phyloP scores from a whole-genome alignment of 2,113 vertebrate genomes.

The Strix aluco region DNA sequence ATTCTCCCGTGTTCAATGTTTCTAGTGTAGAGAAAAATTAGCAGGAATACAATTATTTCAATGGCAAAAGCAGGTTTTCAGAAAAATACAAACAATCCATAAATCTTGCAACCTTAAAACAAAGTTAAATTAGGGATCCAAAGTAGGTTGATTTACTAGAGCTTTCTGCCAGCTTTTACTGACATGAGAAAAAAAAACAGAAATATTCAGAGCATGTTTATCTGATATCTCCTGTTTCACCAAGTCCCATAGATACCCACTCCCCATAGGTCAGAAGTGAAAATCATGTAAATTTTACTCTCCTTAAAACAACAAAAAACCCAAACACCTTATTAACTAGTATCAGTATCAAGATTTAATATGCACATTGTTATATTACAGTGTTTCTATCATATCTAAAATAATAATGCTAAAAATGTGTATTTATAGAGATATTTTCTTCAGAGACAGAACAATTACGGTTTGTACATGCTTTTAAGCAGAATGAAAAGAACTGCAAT shows the following conservation, averaged over 20 bases:
- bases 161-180: not conserved
- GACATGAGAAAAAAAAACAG: not conserved
- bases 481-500: not conserved
- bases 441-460: not conserved
- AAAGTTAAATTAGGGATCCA: not conserved
- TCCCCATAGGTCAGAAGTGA: not conserved
- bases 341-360: not conserved
- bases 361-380: not conserved
- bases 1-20: constrained; percentile 82
- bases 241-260: not conserved
- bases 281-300: not conserved
- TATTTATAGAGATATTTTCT: not conserved
- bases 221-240: not conserved
- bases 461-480: not conserved
- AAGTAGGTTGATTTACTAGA: not conserved
- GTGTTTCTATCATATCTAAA: not conserved
- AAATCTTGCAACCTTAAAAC: not conserved
- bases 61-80: not conserved
- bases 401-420: not conserved
- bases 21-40: constrained; percentile 58
- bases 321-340: not conserved
- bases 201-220: not conserved
- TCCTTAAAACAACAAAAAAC: not conserved
- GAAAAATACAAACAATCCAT: not conserved
- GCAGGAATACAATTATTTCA: not conserved